Conservation (phyloP, 2,113 vertebrate species). For the Sula dactylatra region DNA sequence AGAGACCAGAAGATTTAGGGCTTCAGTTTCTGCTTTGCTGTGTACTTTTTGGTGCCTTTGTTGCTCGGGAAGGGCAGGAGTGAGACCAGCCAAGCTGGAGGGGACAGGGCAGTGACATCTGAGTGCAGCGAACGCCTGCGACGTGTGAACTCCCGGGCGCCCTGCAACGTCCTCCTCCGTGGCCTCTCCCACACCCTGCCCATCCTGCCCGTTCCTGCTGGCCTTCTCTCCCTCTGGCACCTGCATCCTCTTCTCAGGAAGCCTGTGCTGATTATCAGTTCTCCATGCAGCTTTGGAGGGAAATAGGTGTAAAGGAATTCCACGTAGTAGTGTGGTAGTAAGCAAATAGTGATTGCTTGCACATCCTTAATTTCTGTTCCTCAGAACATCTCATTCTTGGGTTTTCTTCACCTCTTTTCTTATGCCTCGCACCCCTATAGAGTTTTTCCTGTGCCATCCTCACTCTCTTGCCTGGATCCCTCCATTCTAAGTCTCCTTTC, state of each 20-base stretch:
- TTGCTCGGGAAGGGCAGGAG: not conserved
- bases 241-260: not conserved
- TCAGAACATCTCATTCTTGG: not conserved
- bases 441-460: not conserved
- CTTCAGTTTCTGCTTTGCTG: not conserved
- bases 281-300: not conserved
- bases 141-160: no score
- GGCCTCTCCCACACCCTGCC: not conserved
- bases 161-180: fast-evolving
- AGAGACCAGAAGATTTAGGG: not conserved
- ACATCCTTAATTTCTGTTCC: not conserved
- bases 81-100: not conserved
- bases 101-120: no score
- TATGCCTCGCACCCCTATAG: no score
- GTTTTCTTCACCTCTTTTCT: not conserved
- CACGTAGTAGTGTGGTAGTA: not conserved
- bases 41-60: no score
- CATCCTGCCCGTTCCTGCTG: not conserved
- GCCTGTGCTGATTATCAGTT: not conserved
- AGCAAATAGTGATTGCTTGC: not conserved
- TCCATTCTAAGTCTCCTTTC: not conserved
- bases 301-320: not conserved
- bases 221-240: no score
- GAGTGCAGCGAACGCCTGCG: not conserved
- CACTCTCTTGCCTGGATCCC: not conserved